phyloP scores from a whole-genome alignment of 2,888 invertebrate species.

The Eupithecia subfuscata region DNA sequence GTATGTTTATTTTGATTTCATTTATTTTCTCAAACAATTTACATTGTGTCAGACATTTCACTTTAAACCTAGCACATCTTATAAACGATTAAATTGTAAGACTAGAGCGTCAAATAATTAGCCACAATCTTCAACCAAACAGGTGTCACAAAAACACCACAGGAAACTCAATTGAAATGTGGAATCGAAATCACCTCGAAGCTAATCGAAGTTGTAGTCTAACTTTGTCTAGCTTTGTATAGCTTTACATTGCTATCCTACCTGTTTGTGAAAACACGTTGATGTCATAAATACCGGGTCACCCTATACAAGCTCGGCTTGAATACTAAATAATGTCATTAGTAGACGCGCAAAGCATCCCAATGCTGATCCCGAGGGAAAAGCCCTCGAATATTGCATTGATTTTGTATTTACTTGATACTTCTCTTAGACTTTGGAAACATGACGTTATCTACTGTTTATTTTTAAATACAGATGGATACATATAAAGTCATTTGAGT shows the following conservation, averaged over 20 bases:
- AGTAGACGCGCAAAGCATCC: slow-evolving; percentile 29
- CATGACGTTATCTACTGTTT: background rate
- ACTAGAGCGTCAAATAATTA: too few relatives aligned
- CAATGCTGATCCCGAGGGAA: slow-evolving; percentile 17
- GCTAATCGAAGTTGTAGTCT: background rate
- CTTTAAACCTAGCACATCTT: too few relatives aligned
- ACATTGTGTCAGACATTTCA: too few relatives aligned
- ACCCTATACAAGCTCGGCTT: slow-evolving; percentile 15
- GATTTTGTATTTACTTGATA: slow-evolving; percentile 22
- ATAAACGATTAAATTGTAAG: too few relatives aligned
- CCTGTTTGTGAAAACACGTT: background rate
- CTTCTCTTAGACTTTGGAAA: background rate
- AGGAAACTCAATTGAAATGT: background rate
- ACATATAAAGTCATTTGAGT: too few relatives aligned
- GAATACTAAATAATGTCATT: slow-evolving; percentile 36
- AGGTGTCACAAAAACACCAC: background rate
- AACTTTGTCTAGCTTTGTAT: background rate
- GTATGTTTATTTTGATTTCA: too few relatives aligned
- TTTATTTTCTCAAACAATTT: too few relatives aligned
- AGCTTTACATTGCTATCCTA: background rate
- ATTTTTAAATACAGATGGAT: background rate
- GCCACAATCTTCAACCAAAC: background rate
- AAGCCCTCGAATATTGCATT: slow-evolving; percentile 28
- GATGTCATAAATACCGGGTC: background rate
- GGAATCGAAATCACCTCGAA: background rate